Evolutionary conservation across 2,888 invertebrate genomes (phyloP).

Genomic region (Hydraecia micacea): DNA sequence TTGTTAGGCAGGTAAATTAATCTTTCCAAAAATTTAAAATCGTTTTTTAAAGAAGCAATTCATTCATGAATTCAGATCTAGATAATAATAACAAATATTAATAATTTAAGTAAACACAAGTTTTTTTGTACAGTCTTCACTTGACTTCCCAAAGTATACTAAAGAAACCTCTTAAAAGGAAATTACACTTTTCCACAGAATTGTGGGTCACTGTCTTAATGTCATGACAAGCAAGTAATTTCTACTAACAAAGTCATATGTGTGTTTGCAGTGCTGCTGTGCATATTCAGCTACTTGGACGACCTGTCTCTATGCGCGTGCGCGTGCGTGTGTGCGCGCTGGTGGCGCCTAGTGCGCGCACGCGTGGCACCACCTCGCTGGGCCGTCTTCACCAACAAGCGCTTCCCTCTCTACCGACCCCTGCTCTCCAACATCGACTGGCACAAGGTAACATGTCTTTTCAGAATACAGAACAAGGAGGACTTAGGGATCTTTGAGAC

Average conservation of each 20-base stretch:
- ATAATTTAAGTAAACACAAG: neutral
- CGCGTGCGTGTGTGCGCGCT: conserved; percentile 96
- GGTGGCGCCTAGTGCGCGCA: conserved; percentile 95
- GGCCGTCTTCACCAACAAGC: conserved; percentile 93
- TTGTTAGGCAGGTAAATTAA: neutral
- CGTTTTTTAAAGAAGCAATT: neutral
- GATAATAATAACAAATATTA: neutral
- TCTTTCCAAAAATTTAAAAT: neutral
- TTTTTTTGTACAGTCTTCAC: neutral
- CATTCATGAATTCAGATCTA: neutral
- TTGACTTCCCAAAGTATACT: neutral
- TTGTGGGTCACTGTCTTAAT: neutral
- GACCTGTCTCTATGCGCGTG: conserved; percentile 97
- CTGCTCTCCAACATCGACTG: conserved; percentile 93
- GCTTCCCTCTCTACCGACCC: conserved; percentile 97
- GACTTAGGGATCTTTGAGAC: neutral
- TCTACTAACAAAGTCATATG: neutral
- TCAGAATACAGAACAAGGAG: neutral
- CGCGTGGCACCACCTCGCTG: conserved; percentile 95
- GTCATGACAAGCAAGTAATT: neutral
- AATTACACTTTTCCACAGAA: neutral
- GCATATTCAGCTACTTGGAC: conserved; percentile 97
- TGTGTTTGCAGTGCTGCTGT: conserved; percentile 92
- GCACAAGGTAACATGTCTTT: conserved; percentile 91
- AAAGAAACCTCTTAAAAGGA: neutral